phyloP scores from a whole-genome alignment of 2,888 invertebrate species.

The Nipponacmea schrenckii region DNA sequence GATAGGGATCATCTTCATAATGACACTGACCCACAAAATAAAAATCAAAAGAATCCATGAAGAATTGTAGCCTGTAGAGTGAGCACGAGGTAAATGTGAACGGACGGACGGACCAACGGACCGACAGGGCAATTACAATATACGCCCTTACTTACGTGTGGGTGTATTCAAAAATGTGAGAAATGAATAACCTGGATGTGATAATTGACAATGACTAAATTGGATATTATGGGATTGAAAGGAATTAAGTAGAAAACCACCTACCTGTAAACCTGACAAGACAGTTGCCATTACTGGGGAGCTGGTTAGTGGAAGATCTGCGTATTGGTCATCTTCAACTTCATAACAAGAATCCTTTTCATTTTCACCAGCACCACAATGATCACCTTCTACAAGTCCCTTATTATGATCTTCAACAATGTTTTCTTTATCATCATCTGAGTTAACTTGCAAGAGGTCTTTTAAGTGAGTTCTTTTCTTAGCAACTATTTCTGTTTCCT shows the following conservation, averaged over 20 bases:
- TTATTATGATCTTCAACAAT: constrained; percentile 9
- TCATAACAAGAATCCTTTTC: not conserved
- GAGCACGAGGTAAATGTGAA: too few relatives aligned
- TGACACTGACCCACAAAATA: too few relatives aligned
- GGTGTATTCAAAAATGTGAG: too few relatives aligned
- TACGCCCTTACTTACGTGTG: too few relatives aligned
- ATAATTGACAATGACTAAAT: too few relatives aligned
- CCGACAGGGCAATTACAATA: too few relatives aligned
- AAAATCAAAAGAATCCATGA: too few relatives aligned
- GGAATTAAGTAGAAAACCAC: not conserved
- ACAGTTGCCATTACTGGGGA: constrained; percentile 5
- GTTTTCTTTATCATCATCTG: constrained; percentile 16
- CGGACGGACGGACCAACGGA: too few relatives aligned
- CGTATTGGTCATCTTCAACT: constrained; percentile 11
- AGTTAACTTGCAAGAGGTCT: constrained; percentile 11
- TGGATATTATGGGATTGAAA: too few relatives aligned
- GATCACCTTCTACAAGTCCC: constrained; percentile 15
- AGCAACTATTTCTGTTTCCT: not conserved
- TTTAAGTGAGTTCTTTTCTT: constrained; percentile 12
- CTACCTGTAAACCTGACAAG: not conserved
- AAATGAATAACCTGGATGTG: too few relatives aligned
- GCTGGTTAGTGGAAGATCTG: constrained; percentile 7
- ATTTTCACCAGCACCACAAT: constrained; percentile 4
- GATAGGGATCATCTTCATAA: too few relatives aligned
- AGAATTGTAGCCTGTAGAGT: too few relatives aligned